Base-by-base conservation (phyloP, 2,888 invertebrate species). In the Neuroscelio doddi region DNA sequence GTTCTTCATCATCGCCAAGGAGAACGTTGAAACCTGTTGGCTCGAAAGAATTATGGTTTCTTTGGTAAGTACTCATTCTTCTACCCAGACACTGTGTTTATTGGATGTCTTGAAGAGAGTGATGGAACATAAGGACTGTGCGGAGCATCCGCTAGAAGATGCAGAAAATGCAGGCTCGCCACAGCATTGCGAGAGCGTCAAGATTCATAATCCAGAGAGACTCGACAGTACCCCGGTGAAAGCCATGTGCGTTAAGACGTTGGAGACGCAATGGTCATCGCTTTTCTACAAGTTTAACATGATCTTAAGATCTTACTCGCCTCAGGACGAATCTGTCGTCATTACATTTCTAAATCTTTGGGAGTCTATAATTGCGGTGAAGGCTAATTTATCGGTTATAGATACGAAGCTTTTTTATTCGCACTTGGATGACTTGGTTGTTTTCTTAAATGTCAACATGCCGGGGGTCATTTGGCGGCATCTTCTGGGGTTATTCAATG, bases 351-450 rank as follows among this genome's bases (percentile, higher is more conserved):
- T 96, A 69, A 91, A 92, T 47, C 85, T 96, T 29, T 95, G 95
- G 95, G 94, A 95, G 80, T 92, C 93, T 70, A 93, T 95, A 12
- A 95, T 96, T 79, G 94, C 95, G 51, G 94, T 95, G 0, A 94
- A 93, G 85, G 94, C 95, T 15, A 95, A 95, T 86, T 88, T 96
- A 51, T 94, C 95, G 36, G 92, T 95, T 21, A 92, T 94, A 67
- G 95, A 95, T 80, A 95, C 94, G 0, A 92, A 95, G 81, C 92
- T 94, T 1, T 96, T 95, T 83, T 94, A 95, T 82, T 92, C 93
- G 0, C 92, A 94, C 79, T 85, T 95, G 71, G 93, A 94, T 73
- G 90, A 91, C 75, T 93, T 95, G 84, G 92, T 93, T 9, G 88
- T 91, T 61, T 85, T 92, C 62, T 83, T 93, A 53, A 86, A 87